phyloP scores from a whole-genome alignment of 2,113 vertebrate genomes.

The Calcarius ornatus region DNA sequence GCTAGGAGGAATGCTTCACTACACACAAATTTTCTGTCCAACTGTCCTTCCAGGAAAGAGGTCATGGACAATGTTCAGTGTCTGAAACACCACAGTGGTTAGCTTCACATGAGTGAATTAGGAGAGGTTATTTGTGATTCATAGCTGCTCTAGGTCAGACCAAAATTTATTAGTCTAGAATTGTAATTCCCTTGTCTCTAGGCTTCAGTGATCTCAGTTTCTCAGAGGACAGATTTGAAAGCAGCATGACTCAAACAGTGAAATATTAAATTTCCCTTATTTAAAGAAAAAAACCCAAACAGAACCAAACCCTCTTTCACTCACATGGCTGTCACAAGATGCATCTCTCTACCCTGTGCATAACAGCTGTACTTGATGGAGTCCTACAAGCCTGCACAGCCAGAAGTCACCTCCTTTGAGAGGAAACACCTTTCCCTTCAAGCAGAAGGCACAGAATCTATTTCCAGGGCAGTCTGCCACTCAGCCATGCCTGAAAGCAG shows the following conservation, averaged over 20 bases:
- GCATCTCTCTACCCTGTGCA: background rate
- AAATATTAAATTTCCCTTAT: background rate
- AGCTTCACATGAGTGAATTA: background rate
- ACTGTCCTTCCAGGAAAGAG: background rate
- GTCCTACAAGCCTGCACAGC: background rate
- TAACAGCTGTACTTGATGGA: background rate
- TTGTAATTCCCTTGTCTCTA: slow-evolving; percentile 2
- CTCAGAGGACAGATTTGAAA: background rate
- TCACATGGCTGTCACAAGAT: background rate
- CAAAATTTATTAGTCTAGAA: slow-evolving; percentile 28
- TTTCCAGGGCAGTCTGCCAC: background rate
- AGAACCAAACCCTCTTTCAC: background rate
- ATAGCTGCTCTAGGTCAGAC: background rate
- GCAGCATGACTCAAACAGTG: background rate
- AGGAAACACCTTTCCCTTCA: background rate
- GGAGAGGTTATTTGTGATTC: background rate
- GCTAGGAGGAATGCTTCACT: background rate
- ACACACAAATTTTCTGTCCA: background rate
- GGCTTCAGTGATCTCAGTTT: slow-evolving; percentile 18
- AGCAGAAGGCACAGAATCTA: background rate
- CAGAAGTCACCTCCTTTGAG: background rate
- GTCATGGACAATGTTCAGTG: background rate
- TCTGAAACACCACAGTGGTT: background rate
- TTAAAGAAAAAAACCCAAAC: background rate
- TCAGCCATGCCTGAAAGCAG: background rate